Base-by-base conservation (phyloP, 2,797 vertebrate genomes). In the Corythornis leucogaster region DNA sequence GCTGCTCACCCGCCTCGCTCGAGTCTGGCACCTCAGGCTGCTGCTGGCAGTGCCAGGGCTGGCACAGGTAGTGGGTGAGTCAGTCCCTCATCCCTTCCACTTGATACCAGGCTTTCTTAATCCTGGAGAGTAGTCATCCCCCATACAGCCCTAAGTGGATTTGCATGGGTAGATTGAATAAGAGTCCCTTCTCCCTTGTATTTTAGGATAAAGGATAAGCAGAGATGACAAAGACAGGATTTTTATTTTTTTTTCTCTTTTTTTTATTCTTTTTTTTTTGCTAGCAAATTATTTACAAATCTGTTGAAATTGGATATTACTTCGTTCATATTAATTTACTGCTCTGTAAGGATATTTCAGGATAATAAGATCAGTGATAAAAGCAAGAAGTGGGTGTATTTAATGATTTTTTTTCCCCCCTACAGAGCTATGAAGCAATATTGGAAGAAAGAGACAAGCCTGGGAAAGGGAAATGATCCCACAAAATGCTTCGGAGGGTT, bases 341-440 rank as follows among this genome's bases (percentile, higher is more conserved):
- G 81, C 74, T 87, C 75, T 48, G 51, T 30, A 48, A 63, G 79
- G 87, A 64, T 67, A 87, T 89, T 89, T 80, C 64, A 50, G 80
- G 76, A 93, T 76, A 95, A 82, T 77, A 45, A 94, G 81, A 77
- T 87, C 85, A 77, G 91, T 2, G 57, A 81, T 80, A 87, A 93
- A 90, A 89, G 64, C 81, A 9, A 82, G 81, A 20, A 74, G 71
- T 74, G 66, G 87, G 79, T 80, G 61, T 82, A 3, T 61, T 63
- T 87, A 92, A 93, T 90, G 76, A 74, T 79, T 93, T 58, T 71
- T 14, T 26, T 28, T 8, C 10, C 22, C 63, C 86, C 84, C 85
- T 67, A 6, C 55, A 70, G 89, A 79, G 71, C 75, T 48, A 8
- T 28, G 94, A 77, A 54, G 55, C 55, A 31, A 54, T 58, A 78